phyloP scores from a whole-genome alignment of 2,888 invertebrate species.

The Macaria notata region DNA sequence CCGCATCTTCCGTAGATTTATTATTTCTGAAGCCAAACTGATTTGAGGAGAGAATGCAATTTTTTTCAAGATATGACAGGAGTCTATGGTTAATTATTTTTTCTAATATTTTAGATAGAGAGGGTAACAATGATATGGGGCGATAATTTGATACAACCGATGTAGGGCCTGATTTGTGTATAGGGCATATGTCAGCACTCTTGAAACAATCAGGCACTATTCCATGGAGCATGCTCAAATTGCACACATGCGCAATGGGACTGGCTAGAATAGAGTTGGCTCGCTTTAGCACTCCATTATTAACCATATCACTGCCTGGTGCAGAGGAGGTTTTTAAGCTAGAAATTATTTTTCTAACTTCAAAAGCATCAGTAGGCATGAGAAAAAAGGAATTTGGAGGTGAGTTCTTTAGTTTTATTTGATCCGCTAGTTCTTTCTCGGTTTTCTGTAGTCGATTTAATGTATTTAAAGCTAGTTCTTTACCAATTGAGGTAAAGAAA shows the following conservation, averaged over 20 bases:
- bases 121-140: constrained; percentile 5
- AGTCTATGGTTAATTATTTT: constrained; percentile 7
- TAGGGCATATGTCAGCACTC: background rate
- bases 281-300: background rate
- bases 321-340: constrained; percentile 2
- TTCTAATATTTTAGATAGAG: constrained; percentile 8
- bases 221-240: background rate
- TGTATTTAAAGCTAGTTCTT: background rate
- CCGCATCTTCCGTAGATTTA: constrained; percentile 3
- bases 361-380: background rate
- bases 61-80: background rate
- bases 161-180: background rate
- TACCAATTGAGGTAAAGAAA: background rate
- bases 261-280: background rate
- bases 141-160: background rate
- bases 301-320: constrained; percentile 1
- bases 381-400: background rate
- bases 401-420: background rate
- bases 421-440: background rate
- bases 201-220: background rate
- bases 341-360: background rate
- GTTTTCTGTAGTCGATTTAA: background rate
- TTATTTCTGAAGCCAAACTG: constrained; percentile 2
- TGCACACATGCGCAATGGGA: constrained; percentile 1
- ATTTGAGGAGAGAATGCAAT: background rate